Conservation (phyloP, 2,113 vertebrate species). For the Carassius auratus region DNA sequence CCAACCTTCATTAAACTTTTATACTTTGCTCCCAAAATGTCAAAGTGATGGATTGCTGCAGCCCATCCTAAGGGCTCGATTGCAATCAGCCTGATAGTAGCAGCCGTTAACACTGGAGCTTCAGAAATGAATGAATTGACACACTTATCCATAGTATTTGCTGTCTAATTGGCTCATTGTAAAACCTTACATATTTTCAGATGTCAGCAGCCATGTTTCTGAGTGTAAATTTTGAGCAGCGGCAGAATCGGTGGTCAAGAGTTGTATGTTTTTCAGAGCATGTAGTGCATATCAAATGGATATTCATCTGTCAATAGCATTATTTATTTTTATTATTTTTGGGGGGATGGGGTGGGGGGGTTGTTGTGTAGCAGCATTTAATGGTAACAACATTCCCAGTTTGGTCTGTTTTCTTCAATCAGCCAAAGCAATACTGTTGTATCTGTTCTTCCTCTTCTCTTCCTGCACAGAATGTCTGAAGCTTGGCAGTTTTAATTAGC, state of each 20-base stretch:
- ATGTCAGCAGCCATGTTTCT: background rate
- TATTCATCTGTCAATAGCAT: constrained; percentile 21
- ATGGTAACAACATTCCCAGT: background rate
- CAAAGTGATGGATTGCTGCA: constrained; percentile 32
- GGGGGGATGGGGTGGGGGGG: too few relatives aligned
- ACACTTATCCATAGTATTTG: constrained; percentile 1
- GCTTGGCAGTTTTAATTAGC: constrained; percentile 5
- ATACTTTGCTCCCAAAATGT: constrained; percentile 26
- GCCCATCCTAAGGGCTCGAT: constrained; percentile 18
- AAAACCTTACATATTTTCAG: background rate
- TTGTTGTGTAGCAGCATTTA: background rate
- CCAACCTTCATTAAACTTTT: constrained; percentile 21
- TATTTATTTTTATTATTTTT: too few relatives aligned
- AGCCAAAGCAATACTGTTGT: background rate
- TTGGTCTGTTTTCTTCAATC: constrained; percentile 20
- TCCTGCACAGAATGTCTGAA: background rate
- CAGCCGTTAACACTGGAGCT: background rate
- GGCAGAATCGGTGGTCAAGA: background rate
- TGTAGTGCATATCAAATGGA: background rate
- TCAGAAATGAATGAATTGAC: constrained; percentile 17
- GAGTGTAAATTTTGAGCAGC: background rate
- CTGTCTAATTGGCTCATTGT: background rate
- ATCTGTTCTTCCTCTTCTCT: constrained; percentile 2
- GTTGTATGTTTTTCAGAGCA: background rate
- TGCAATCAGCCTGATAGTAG: constrained; percentile 16